Conservation (phyloP, 2,888 invertebrate species). For the Lamproptera curius region DNA sequence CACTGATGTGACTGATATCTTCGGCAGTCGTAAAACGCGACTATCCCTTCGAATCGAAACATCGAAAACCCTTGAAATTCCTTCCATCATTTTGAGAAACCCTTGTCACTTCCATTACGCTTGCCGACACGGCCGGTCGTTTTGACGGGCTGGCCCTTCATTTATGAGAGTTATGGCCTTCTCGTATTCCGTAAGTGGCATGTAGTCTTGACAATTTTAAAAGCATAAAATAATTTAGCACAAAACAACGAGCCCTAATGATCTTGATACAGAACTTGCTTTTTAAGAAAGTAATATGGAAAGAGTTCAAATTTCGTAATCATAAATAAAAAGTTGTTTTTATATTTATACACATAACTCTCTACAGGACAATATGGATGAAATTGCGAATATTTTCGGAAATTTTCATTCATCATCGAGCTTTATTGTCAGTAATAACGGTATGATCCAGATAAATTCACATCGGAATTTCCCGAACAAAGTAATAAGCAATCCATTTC, state of each 20-base stretch:
- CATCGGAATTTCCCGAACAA: constrained; percentile 17
- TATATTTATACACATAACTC: no score
- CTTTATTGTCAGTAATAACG: no score
- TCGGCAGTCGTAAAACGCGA: constrained; percentile 58
- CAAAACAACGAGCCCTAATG: background rate
- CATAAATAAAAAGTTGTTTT: no score
- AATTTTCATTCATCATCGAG: no score
- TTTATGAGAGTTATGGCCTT: constrained; percentile 64
- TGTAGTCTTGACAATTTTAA: constrained; percentile 44
- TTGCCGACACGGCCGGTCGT: constrained; percentile 52
- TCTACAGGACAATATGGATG: no score
- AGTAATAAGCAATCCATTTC: constrained; percentile 12
- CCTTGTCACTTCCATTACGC: constrained; percentile 74
- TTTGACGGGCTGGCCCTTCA: constrained; percentile 62
- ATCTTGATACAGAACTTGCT: no score
- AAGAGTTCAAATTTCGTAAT: no score
- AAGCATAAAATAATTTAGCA: constrained; percentile 19
- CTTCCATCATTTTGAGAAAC: constrained; percentile 68
- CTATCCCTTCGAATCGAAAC: no score
- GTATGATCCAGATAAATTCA: constrained; percentile 23
- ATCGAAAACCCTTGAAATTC: constrained; percentile 58
- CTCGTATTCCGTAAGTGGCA: constrained; percentile 64
- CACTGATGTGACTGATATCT: constrained; percentile 55
- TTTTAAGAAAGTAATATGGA: no score
- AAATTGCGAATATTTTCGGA: no score